These are phyloP conservation scores for Empidonax alnorum DNA, from an alignment of 2,113 vertebrate species.

Conservation along the genomic window DNA sequence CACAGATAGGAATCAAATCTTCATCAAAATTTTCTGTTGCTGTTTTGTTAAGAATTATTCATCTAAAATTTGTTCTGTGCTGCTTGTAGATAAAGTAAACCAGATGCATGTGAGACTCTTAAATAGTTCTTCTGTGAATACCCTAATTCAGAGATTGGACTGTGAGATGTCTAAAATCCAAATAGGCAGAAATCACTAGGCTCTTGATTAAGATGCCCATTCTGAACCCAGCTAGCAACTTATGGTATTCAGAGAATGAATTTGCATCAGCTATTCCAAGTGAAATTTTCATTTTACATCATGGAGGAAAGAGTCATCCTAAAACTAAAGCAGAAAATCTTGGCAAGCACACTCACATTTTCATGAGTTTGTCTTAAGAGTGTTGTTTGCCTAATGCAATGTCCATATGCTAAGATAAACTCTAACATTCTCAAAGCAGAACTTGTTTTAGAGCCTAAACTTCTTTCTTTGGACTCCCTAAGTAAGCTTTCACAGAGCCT, in stretches of 20 bases:
- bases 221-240: background rate
- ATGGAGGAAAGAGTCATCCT: background rate
- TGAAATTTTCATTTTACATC: background rate
- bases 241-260: background rate
- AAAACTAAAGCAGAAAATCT: background rate
- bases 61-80: background rate
- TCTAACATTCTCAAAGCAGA: background rate
- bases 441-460: background rate
- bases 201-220: background rate
- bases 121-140: background rate
- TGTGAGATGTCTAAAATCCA: background rate
- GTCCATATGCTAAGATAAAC: background rate
- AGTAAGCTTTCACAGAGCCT: background rate
- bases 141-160: background rate
- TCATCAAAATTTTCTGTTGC: background rate
- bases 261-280: background rate
- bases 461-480: background rate
- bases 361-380: conserved; percentile 3
- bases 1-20: background rate
- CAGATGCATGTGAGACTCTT: background rate
- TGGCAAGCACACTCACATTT: conserved; percentile 2
- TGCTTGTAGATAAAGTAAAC: background rate
- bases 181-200: background rate
- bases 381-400: background rate
- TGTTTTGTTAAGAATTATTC: background rate